These are phyloP conservation scores for Chloroceryle inda DNA, from an alignment of 2,797 vertebrate genomes.

Conservation along the genomic window DNA sequence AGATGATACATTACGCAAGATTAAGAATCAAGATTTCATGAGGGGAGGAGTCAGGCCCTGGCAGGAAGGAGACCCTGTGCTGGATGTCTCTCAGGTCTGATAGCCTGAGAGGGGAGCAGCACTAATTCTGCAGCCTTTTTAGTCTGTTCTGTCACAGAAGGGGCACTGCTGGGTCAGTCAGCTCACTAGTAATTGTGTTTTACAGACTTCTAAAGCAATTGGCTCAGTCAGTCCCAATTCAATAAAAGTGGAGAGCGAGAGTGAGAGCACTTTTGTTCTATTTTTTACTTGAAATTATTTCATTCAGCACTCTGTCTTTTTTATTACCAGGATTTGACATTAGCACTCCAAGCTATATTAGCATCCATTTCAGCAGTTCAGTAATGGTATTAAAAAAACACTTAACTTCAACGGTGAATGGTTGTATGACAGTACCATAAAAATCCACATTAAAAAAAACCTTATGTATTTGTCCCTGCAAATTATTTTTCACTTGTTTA, in stretches of 20 bases:
- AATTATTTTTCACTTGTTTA: conserved; percentile 84
- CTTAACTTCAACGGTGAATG: conserved; percentile 87
- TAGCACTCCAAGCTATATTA: conserved; percentile 88
- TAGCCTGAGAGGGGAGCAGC: conserved; percentile 39
- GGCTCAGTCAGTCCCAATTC: conserved; percentile 87
- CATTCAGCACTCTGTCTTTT: conserved; percentile 90
- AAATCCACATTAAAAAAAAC: conserved; percentile 87
- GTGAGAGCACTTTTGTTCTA: conserved; percentile 83
- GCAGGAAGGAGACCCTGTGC: background rate
- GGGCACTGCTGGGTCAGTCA: conserved; percentile 82
- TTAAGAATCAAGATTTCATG: conserved; percentile 38
- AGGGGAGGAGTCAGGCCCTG: background rate
- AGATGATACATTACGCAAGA: conserved; percentile 18
- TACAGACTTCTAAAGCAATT: conserved; percentile 87
- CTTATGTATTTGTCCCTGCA: conserved; percentile 85
- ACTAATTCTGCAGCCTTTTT: conserved; percentile 74
- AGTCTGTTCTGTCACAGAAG: conserved; percentile 77
- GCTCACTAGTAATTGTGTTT: conserved; percentile 87
- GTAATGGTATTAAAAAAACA: conserved; percentile 89
- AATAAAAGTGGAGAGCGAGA: conserved; percentile 84
- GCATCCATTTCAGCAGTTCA: conserved; percentile 87
- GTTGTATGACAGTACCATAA: conserved; percentile 84
- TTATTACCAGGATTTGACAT: conserved; percentile 89
- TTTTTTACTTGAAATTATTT: conserved; percentile 87
- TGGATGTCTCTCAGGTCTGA: conserved; percentile 36